These are phyloP conservation scores for Sebastes dallii DNA, from an alignment of 2,797 vertebrate species.

Conservation along the genomic window DNA sequence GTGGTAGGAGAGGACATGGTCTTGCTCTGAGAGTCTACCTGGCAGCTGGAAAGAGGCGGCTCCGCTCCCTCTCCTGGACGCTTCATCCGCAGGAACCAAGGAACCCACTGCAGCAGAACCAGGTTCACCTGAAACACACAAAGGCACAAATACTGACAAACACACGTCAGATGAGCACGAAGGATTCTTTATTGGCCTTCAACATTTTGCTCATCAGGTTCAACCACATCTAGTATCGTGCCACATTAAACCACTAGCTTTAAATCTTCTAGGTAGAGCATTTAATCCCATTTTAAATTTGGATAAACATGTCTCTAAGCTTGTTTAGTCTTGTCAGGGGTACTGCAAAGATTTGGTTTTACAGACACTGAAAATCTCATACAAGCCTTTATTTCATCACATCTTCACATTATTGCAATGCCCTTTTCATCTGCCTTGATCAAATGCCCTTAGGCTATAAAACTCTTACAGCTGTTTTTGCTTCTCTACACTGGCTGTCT, in stretches of 20 bases:
- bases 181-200: background rate
- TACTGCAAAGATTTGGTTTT: background rate
- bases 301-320: background rate
- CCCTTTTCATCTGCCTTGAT: background rate
- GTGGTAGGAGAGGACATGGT: conserved; percentile 71
- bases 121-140: conserved; percentile 75
- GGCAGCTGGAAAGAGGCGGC: conserved; percentile 69
- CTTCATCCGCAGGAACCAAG: conserved; percentile 86
- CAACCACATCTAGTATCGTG: background rate
- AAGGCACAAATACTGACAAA: background rate
- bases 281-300: background rate
- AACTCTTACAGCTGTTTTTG: background rate
- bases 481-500: background rate
- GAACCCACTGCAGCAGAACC: conserved; percentile 85
- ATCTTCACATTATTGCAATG: background rate
- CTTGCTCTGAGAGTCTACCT: conserved; percentile 74
- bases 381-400: background rate
- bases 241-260: background rate
- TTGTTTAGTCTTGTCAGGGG: background rate
- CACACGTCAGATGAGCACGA: background rate
- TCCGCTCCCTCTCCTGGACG: conserved; percentile 79
- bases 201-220: background rate
- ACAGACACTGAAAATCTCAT: background rate
- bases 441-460: background rate
- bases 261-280: background rate